These are phyloP conservation scores for Aptenodytes forsteri DNA, from an alignment of 2,113 vertebrate species.

Conservation along the genomic window DNA sequence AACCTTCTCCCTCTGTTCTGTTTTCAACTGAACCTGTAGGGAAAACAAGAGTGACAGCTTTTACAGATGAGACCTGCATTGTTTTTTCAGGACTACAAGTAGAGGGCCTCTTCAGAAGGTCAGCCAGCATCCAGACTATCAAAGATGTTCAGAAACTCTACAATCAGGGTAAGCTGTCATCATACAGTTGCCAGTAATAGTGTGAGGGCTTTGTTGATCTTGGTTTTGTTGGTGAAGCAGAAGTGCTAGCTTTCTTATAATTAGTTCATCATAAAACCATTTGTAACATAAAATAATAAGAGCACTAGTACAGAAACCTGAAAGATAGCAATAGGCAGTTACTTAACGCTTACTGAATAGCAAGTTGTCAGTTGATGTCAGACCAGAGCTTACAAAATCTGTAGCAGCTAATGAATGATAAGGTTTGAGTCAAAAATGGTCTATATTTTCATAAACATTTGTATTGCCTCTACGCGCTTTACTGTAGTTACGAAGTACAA, in stretches of 20 bases:
- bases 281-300: neutral
- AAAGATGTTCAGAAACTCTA: slow-evolving; percentile 86
- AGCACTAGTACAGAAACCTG: neutral
- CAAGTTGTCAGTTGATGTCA: neutral
- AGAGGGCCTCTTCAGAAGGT: slow-evolving; percentile 86
- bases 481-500: neutral
- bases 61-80: neutral
- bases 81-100: slow-evolving; percentile 78
- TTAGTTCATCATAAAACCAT: neutral
- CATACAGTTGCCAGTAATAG: neutral
- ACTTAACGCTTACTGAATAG: neutral
- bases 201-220: neutral
- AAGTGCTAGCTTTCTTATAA: neutral
- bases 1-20: neutral
- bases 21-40: neutral
- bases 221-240: neutral
- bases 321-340: neutral
- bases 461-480: neutral
- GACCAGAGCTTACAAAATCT: neutral
- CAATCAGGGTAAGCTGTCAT: slow-evolving; percentile 78
- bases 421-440: neutral
- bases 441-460: neutral
- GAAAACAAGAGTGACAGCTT: neutral
- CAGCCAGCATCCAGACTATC: slow-evolving; percentile 78
- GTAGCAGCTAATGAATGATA: neutral